Conservation (phyloP, 2,797 vertebrate genomes). For the Perodicticus potto region DNA sequence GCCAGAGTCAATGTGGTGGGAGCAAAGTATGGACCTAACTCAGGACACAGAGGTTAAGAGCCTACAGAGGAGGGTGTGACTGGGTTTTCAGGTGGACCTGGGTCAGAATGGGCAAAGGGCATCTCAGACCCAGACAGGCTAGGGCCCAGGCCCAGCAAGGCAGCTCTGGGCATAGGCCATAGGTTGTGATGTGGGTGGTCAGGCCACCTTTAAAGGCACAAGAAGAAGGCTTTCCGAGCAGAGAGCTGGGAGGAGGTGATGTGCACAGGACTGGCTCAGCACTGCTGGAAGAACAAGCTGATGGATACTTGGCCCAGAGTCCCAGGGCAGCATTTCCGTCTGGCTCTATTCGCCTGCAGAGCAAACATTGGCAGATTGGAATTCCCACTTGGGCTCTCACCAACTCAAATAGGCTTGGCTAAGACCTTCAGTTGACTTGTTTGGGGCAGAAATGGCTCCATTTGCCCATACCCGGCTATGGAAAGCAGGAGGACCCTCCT, state of each 20-base stretch:
- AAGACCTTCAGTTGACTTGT: constrained; percentile 68
- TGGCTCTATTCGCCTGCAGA: constrained; percentile 70
- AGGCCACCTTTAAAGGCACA: constrained; percentile 13
- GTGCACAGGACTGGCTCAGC: background rate
- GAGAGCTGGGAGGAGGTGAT: background rate
- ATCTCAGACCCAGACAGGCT: background rate
- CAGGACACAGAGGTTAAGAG: background rate
- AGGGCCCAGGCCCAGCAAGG: background rate
- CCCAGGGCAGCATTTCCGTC: constrained; percentile 59
- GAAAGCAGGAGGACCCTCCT: constrained; percentile 27
- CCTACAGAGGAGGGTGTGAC: background rate
- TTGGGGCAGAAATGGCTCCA: constrained; percentile 61
- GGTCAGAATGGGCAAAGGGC: background rate
- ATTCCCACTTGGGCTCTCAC: constrained; percentile 80
- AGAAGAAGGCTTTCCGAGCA: constrained; percentile 46
- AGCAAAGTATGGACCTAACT: background rate
- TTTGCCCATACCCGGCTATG: constrained; percentile 49
- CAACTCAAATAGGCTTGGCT: constrained; percentile 80
- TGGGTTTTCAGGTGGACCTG: background rate
- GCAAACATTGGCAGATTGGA: constrained; percentile 76
- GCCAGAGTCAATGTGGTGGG: background rate
- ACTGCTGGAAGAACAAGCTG: background rate
- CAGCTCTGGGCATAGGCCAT: background rate
- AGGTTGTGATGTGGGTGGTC: background rate
- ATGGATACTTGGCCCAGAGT: constrained; percentile 66